Conservation (phyloP, 2,797 vertebrate species). For the Oceanodroma leucorhoa region DNA sequence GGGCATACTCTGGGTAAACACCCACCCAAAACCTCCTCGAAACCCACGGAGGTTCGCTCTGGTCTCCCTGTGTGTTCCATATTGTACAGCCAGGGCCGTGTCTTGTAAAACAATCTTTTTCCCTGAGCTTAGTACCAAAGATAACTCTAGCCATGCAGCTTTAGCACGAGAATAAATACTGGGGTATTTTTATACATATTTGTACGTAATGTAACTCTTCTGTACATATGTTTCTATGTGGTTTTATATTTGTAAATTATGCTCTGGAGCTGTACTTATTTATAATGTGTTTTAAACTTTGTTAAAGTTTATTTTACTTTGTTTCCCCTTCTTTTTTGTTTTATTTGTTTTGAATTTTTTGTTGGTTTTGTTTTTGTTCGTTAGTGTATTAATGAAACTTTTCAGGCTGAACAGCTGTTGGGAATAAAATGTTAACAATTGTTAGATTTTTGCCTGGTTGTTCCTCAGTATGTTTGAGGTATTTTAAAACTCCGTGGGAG, state of each 20-base stretch:
- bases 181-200: conserved; percentile 73
- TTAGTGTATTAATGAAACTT: conserved; percentile 48
- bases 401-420: conserved; percentile 53
- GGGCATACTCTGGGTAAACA: background rate
- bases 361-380: background rate
- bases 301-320: conserved; percentile 53
- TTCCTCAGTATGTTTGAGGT: conserved; percentile 8
- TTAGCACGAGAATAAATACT: conserved; percentile 54
- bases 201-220: conserved; percentile 58
- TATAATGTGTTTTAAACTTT: conserved; percentile 79
- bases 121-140: conserved; percentile 73
- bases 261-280: conserved; percentile 86
- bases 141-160: conserved; percentile 58
- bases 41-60: rapidly evolving
- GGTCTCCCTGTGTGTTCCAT: background rate
- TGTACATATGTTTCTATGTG: conserved; percentile 78
- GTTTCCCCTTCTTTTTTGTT: background rate
- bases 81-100: background rate
- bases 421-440: conserved; percentile 70
- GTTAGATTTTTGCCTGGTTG: conserved; percentile 42
- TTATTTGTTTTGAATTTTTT: conserved; percentile 17
- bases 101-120: background rate
- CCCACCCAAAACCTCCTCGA: background rate
- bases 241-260: conserved; percentile 86
- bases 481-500: background rate